Conservation (phyloP, 2,888 invertebrate species). For the Epistrophella euchroma region DNA sequence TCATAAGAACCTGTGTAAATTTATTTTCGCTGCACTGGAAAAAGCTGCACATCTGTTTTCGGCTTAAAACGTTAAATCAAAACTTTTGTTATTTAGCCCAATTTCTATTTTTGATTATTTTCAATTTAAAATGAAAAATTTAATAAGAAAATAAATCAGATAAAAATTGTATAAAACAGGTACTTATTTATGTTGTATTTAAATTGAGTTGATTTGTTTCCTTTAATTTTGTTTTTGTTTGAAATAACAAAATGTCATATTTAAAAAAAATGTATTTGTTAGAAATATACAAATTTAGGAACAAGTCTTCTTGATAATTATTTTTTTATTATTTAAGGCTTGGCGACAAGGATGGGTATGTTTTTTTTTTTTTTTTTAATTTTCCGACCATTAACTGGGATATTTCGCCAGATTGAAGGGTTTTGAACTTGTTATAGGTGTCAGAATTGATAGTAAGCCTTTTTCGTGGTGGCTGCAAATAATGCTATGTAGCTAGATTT, state of each 20-base stretch:
- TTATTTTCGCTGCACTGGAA: no score
- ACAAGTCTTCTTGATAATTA: constrained; percentile 45
- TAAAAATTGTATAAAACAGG: constrained; percentile 75
- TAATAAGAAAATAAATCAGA: constrained; percentile 57
- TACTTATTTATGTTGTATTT: constrained; percentile 69
- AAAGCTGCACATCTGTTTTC: no score
- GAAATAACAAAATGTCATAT: constrained; percentile 32
- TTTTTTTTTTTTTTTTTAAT: background rate
- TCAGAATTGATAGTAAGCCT: background rate
- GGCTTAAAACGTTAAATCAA: background rate
- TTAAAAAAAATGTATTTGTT: constrained; percentile 6
- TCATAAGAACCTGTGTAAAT: no score
- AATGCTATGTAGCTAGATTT: background rate
- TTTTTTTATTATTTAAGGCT: constrained; percentile 31
- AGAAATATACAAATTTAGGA: constrained; percentile 48
- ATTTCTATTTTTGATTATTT: constrained; percentile 37
- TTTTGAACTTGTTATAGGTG: background rate
- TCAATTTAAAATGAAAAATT: constrained; percentile 34
- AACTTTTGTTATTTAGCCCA: constrained; percentile 10
- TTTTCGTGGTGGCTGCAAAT: background rate
- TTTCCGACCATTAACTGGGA: background rate
- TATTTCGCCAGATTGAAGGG: background rate
- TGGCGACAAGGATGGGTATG: background rate
- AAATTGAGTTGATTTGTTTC: constrained; percentile 33
- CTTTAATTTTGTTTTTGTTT: constrained; percentile 30